phyloP scores from a whole-genome alignment of 2,113 vertebrate species.

The Microcebus ravelobensis region DNA sequence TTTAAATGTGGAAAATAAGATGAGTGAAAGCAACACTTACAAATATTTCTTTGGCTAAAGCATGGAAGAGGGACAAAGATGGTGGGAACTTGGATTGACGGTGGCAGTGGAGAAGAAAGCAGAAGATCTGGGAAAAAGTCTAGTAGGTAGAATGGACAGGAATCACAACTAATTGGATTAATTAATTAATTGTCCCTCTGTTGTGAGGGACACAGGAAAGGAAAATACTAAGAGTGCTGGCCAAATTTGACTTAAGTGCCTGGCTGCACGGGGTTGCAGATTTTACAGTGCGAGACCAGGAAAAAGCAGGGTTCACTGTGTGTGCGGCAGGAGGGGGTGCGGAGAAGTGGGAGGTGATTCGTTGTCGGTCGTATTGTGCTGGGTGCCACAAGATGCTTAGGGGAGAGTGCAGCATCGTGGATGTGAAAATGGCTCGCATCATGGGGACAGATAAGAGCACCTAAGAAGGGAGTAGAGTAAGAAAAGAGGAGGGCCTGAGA shows the following conservation, averaged over 20 bases:
- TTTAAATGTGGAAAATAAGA: slow-evolving; percentile 1
- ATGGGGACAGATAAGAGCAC: not conserved
- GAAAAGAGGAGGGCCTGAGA: not conserved
- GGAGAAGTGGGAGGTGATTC: not conserved
- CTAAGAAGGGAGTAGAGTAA: not conserved
- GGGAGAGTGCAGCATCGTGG: not conserved
- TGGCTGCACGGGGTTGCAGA: not conserved
- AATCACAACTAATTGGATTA: not conserved
- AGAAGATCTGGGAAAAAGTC: not conserved
- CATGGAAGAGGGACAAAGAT: not conserved
- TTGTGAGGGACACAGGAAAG: not conserved
- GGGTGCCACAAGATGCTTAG: not conserved
- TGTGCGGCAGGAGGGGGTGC: not conserved
- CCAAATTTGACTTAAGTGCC: not conserved
- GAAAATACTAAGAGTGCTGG: not conserved
- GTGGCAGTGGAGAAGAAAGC: not conserved
- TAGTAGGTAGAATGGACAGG: not conserved
- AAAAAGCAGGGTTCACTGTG: not conserved
- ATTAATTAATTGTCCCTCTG: too few species aligned
- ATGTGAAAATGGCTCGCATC: not conserved
- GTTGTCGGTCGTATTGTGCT: not conserved
- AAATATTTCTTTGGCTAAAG: not conserved
- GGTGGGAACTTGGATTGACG: not conserved
- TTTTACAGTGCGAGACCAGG: not conserved
- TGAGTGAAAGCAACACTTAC: not conserved